phyloP scores from a whole-genome alignment of 2,888 invertebrate species.

The Drosophila trichaetosa region DNA sequence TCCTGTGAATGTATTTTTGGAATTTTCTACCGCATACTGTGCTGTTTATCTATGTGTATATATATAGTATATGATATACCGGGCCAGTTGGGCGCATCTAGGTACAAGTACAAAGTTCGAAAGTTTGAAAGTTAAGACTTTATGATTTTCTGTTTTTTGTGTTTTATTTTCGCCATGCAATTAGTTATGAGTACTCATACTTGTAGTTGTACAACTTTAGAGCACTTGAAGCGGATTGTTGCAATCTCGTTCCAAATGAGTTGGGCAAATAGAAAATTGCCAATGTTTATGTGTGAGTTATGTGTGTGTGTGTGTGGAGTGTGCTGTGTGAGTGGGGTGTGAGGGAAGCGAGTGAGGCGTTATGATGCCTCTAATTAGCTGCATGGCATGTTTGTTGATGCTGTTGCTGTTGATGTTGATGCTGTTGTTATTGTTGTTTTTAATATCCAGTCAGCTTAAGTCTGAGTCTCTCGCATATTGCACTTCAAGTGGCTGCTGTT shows the following conservation, averaged over 20 bases:
- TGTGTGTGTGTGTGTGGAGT: slow-evolving; percentile 3
- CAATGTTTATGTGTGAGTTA: slow-evolving; percentile 56
- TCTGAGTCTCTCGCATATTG: slow-evolving; percentile 34
- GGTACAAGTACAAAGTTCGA: slow-evolving; percentile 58
- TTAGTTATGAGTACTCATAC: slow-evolving; percentile 65
- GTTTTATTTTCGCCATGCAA: slow-evolving; percentile 39
- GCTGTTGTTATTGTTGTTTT: slow-evolving; percentile 3
- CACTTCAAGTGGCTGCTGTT: slow-evolving; percentile 48
- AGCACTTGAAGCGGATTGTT: slow-evolving; percentile 64
- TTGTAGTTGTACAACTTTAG: slow-evolving; percentile 36
- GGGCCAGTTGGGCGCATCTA: slow-evolving; percentile 21
- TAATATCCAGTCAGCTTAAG: slow-evolving; percentile 19
- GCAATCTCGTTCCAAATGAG: slow-evolving; percentile 72
- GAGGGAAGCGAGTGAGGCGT: slow-evolving; percentile 6
- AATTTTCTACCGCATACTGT: neutral
- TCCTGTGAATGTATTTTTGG: slow-evolving; percentile 51
- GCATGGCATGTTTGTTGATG: slow-evolving; percentile 28
- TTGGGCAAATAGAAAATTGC: slow-evolving; percentile 77
- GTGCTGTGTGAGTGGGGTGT: neutral
- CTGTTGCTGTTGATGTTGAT: slow-evolving; percentile 21
- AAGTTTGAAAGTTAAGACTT: slow-evolving; percentile 49
- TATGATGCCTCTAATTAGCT: slow-evolving; percentile 77
- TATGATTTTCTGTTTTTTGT: slow-evolving; percentile 22
- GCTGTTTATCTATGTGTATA: slow-evolving; percentile 28
- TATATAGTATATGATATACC: slow-evolving; percentile 4